A percentile compares a stretch with the other conserved stretches of the same genome.
Evolutionary conservation across 2,113 vertebrate genomes (phyloP).

Genomic region (Ophthalmolycus amberensis): DNA sequence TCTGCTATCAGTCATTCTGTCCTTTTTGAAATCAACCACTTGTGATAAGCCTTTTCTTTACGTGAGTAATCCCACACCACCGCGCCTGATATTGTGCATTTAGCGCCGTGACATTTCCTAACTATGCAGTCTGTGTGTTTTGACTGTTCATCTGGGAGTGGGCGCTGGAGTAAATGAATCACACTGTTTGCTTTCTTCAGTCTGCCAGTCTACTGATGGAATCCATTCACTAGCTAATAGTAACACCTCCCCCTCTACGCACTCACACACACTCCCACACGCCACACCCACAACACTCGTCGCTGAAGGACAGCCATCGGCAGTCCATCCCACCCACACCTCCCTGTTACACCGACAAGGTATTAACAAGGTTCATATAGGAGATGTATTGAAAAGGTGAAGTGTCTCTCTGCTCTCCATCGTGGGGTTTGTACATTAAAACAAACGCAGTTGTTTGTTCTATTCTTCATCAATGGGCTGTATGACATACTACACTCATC

Average conservation of each 20-base stretch:
- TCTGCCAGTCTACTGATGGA: conserved; percentile 71
- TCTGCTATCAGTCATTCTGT: neutral
- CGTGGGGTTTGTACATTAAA: conserved; percentile 27
- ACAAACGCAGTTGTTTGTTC: conserved; percentile 54
- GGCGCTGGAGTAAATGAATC: conserved; percentile 76
- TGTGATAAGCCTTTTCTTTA: conserved; percentile 29
- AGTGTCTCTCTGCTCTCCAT: conserved; percentile 36
- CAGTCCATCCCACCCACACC: conserved; percentile 71
- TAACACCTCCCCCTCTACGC: conserved; percentile 56
- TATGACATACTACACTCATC: conserved; percentile 17
- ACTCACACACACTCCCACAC: conserved; percentile 38
- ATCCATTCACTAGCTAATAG: conserved; percentile 77
- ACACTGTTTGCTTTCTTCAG: conserved; percentile 72
- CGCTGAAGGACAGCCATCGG: conserved; percentile 78
- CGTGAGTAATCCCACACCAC: conserved; percentile 43
- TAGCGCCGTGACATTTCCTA: conserved; percentile 63
- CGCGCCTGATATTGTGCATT: conserved; percentile 52
- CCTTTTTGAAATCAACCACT: conserved; percentile 38
- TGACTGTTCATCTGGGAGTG: conserved; percentile 69
- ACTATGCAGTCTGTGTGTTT: conserved; percentile 72
- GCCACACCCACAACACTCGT: conserved; percentile 58
- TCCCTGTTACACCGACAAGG: conserved; percentile 69
- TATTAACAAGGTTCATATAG: conserved; percentile 80
- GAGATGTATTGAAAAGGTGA: conserved; percentile 74
- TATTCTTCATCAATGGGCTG: conserved; percentile 29